Evolutionary conservation across 2,113 vertebrate genomes (phyloP).

Genomic region (Australoheros scitulus): DNA sequence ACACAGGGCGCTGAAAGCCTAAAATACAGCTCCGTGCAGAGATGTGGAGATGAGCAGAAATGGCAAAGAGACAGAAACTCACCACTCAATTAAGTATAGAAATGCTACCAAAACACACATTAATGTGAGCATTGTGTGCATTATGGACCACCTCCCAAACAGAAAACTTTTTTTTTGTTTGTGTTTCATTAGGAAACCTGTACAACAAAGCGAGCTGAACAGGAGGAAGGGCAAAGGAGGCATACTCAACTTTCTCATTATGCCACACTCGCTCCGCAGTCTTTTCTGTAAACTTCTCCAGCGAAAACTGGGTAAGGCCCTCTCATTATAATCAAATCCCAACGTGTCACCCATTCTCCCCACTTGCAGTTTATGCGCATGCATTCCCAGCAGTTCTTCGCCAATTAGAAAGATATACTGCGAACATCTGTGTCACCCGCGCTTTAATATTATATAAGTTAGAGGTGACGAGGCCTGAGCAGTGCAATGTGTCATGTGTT

Average conservation of each 20-base stretch:
- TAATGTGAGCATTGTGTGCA: conserved; percentile 14
- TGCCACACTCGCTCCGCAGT: conserved; percentile 36
- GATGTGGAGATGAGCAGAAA: conserved; percentile 13
- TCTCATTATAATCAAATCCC: conserved; percentile 53
- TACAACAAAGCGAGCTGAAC: conserved; percentile 60
- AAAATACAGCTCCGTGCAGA: conserved; percentile 38
- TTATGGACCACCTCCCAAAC: conserved; percentile 26
- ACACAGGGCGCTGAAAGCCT: conserved; percentile 12
- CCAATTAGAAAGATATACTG: background rate
- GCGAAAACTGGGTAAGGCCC: conserved; percentile 32
- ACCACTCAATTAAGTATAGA: conserved; percentile 21
- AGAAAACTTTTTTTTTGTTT: conserved; percentile 53
- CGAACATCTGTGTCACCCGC: background rate
- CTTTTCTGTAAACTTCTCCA: conserved; percentile 32
- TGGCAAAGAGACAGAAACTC: conserved; percentile 24
- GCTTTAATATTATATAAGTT: conserved; percentile 2
- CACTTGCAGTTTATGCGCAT: background rate
- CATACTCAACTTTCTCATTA: conserved; percentile 47
- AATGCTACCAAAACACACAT: background rate
- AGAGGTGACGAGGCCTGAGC: conserved; percentile 28
- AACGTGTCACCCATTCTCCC: conserved; percentile 15
- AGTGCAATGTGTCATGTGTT: conserved; percentile 18
- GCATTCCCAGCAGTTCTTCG: background rate
- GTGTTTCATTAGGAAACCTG: conserved; percentile 49
- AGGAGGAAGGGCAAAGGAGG: conserved; percentile 56